Base-by-base conservation (phyloP, 2,888 invertebrate species). In the Machimus rusticus region DNA sequence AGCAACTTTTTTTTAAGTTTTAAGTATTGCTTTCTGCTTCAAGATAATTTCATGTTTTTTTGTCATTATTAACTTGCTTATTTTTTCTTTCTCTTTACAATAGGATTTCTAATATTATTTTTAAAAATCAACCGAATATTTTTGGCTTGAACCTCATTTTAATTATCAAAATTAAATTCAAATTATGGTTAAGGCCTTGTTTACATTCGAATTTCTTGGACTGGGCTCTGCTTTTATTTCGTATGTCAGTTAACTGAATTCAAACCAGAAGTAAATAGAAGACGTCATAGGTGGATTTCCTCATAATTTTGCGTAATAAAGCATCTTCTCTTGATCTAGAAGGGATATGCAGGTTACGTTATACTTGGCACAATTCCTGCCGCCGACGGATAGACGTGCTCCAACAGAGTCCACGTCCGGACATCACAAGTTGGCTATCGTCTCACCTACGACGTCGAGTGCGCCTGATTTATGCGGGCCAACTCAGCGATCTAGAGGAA, bases 401-500 rank as follows among this genome's bases (percentile, higher is more conserved):
- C 46, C 79, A 79, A 46, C 46, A 79, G 28, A 79, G 31, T 51
- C 79, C 51, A 43, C 37, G 39, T 39, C 76, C 37, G 78, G 43
- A 39, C 43, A 43, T 78, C 43, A 78, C 23, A 79, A 79, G 51
- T 79, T 79, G 79, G 79, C 79, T 79, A 79, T 79, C 79, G 51
- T 79, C 31, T 79, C 79, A 31, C 79, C 51, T 79, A 79, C 79
- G 43, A 37, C 16, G 31, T 46, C 79, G 28, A 14, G 66, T 66
- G 37, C 55, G 31, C 66, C 66, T 85, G 85, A 85, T 85, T 85
- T 85, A 74, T 46, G 74, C 43, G 39, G 43, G 31, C 43, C 74
- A 74, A 8, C 74, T 19, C 14, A 2, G 9, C 85, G 23, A 46
- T 85, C 85, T 46, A 74, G 85, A 85, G 74, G 89, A 89, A 90